These are phyloP conservation scores for Acanthiza pusilla DNA, from an alignment of 2,797 vertebrate species.

Conservation along the genomic window DNA sequence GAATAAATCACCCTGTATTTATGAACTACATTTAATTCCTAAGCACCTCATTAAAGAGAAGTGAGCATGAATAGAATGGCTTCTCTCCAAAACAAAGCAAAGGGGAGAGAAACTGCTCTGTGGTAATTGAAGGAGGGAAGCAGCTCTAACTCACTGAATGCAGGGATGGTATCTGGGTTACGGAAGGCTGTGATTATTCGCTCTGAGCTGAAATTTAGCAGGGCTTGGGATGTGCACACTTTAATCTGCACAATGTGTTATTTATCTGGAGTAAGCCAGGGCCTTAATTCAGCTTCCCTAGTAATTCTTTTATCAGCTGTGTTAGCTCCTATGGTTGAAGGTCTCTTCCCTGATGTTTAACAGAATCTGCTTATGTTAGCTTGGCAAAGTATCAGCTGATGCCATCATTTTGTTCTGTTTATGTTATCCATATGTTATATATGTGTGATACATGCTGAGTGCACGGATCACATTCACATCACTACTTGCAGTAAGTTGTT, in stretches of 20 bases:
- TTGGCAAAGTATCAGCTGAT: not conserved
- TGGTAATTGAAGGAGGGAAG: constrained; percentile 25
- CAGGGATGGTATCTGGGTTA: not conserved
- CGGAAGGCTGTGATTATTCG: not conserved
- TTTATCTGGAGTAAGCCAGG: not conserved
- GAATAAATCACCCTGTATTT: constrained; percentile 57
- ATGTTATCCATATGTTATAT: not conserved
- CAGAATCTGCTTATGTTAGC: not conserved
- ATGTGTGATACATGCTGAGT: not conserved
- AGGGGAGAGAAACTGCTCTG: constrained; percentile 9
- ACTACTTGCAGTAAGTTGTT: not conserved
- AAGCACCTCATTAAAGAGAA: constrained; percentile 57
- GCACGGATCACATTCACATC: not conserved
- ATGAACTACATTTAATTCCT: constrained; percentile 54
- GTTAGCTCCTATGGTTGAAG: not conserved
- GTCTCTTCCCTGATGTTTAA: not conserved
- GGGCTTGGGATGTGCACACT: not conserved
- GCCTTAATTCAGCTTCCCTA: not conserved
- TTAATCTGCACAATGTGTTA: constrained; percentile 9
- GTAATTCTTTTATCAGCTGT: constrained; percentile 23
- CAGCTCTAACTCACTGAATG: constrained; percentile 2
- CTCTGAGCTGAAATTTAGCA: constrained; percentile 21
- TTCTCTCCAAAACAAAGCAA: constrained; percentile 52
- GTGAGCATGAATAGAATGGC: constrained; percentile 21
- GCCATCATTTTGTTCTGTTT: not conserved